Base-by-base conservation (phyloP, 1,140 invertebrate genomes). In the Drosophila lini region DNA sequence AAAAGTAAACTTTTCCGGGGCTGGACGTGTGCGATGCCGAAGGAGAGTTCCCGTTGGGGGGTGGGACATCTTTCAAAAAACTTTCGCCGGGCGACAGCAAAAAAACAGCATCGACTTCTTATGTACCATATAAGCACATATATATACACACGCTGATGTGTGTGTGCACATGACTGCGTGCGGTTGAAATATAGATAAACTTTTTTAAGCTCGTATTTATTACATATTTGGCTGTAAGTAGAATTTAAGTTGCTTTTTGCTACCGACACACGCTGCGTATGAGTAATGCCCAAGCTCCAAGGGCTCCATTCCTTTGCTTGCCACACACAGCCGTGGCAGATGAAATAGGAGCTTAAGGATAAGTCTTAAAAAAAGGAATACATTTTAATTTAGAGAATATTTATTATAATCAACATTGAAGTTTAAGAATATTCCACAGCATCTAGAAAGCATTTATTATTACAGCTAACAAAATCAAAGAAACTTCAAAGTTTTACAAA, bases 121-220 rank as follows among this genome's bases (percentile, higher is more conserved):
- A 78, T 81, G 45, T 81, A 50, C 62, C 32, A 53, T 9, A 53
- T 53, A 53, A 45, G 41, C 38, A 47, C 22, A 53, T 50, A 48
- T 25, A 57, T 10, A 15, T 40, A 38, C 36, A 22, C 32, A 36
- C 34, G 22, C 32, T 25, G n/a, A 9, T 61, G 31, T 60, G 50
- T 70, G 63, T 56, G 47, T 61, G 81, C 70, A 86, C 83, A 86
- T 88, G 83, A 88, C 82, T 86, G 82, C 83, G 83, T 88, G 83
- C 61, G 83, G 83, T 88, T 89, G 83, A 89, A 88, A 88, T 89
- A 88, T 83, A 88, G 83, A 89, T 89, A 88, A 88, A 88, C 80
- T 89, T 88, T 88, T 89, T 88, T 89, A 89, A 88, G 83, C 83
- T 89, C 69, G 83, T 89, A 88, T 88, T 89, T 88, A 88, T 88